Conservation (phyloP, 2,888 invertebrate species). For the Endomychus coccineus region DNA sequence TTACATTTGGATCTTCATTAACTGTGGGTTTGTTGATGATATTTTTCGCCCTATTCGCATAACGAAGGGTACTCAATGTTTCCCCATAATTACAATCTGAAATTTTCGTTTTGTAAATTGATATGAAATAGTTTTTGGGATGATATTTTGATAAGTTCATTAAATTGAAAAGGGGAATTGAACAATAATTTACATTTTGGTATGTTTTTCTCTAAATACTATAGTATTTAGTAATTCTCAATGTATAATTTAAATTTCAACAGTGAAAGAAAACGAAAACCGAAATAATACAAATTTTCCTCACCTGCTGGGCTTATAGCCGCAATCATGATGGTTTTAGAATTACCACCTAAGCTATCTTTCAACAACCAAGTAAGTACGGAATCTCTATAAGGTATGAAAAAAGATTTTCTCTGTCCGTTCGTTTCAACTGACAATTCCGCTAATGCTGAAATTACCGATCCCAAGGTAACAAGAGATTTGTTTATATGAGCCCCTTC, state of each 20-base stretch:
- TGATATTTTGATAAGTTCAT: too few relatives aligned
- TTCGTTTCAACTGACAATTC: constrained; percentile 49
- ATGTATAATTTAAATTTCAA: too few relatives aligned
- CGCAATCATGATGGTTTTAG: constrained; percentile 88
- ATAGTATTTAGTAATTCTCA: too few relatives aligned
- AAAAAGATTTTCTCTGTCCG: constrained; percentile 43
- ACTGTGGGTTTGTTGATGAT: constrained; percentile 87
- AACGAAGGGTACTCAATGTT: constrained; percentile 76
- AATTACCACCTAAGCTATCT: constrained; percentile 83
- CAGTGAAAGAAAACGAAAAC: too few relatives aligned
- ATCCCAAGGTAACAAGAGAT: constrained; percentile 79
- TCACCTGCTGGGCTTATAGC: constrained; percentile 54
- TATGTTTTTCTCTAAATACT: too few relatives aligned
- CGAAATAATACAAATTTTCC: too few relatives aligned
- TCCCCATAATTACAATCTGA: constrained; percentile 79
- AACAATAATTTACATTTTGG: too few relatives aligned
- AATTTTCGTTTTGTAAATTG: constrained; percentile 7
- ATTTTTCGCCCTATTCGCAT: constrained; percentile 85
- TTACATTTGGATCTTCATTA: constrained; percentile 85
- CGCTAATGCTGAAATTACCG: constrained; percentile 79
- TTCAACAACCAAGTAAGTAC: constrained; percentile 83
- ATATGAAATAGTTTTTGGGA: too few relatives aligned
- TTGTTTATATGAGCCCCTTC: constrained; percentile 90
- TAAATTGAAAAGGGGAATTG: too few relatives aligned
- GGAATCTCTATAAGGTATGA: constrained; percentile 84